These are phyloP conservation scores for Empidonax traillii DNA, from an alignment of 2,113 vertebrate species.

Conservation along the genomic window DNA sequence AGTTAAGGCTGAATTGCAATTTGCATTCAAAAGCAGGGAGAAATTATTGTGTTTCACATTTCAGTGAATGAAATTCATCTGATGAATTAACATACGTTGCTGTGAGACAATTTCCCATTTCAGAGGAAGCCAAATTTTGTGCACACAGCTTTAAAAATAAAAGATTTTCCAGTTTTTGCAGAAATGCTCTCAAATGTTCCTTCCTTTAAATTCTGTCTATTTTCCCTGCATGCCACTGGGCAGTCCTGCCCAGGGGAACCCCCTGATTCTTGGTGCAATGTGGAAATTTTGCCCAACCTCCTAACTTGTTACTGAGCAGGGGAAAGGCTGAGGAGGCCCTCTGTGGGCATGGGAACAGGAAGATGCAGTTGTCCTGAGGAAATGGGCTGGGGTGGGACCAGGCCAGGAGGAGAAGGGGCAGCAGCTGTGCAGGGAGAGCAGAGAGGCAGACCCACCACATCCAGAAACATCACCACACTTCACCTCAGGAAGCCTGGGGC, in stretches of 20 bases:
- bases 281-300: neutral
- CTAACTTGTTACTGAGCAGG: neutral
- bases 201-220: neutral
- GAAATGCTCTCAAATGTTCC: neutral
- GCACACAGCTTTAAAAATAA: neutral
- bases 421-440: neutral
- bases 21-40: slow-evolving; percentile 1
- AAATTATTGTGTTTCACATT: neutral
- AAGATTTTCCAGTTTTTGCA: neutral
- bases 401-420: neutral
- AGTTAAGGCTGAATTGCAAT: neutral
- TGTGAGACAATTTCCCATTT: neutral
- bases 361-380: neutral
- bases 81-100: neutral
- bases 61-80: neutral
- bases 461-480: neutral
- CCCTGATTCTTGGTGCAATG: neutral
- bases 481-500: neutral
- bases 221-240: fast-evolving
- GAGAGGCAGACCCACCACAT: fast-evolving
- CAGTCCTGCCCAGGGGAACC: neutral
- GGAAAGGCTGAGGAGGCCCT: neutral
- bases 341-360: neutral
- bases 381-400: neutral
- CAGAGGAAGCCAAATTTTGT: neutral